Conservation (phyloP, 2,888 invertebrate species). For the Ectemnius cavifrons region DNA sequence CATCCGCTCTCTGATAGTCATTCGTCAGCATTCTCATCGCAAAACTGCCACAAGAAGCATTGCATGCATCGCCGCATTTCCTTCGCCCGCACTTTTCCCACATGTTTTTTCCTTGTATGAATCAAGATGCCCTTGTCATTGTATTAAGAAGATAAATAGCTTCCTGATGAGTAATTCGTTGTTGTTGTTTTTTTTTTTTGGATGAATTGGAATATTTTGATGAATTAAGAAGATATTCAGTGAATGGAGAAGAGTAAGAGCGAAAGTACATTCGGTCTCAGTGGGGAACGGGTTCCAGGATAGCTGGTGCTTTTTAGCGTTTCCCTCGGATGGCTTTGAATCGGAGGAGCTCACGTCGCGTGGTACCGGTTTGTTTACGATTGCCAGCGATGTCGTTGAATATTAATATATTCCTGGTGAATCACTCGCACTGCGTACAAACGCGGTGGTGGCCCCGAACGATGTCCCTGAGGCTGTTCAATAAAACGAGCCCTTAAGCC, state of each 20-base stretch:
- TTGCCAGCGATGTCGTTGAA: slow-evolving; percentile 2
- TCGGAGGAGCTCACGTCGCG: neutral
- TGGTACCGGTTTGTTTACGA: slow-evolving; percentile 10
- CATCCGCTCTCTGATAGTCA: slow-evolving; percentile 58
- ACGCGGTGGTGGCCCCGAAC: neutral
- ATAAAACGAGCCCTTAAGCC: slow-evolving; percentile 18
- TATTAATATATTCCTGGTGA: slow-evolving; percentile 25
- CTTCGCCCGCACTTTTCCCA: slow-evolving; percentile 10
- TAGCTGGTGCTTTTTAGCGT: too few relatives aligned
- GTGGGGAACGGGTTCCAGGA: too few relatives aligned
- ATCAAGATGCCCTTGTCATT: neutral
- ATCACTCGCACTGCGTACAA: slow-evolving; percentile 22
- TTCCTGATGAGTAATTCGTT: neutral
- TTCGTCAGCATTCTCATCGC: slow-evolving; percentile 35
- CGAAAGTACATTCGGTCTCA: neutral
- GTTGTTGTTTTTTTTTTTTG: neutral
- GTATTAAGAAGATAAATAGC: neutral
- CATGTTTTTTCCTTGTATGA: neutral
- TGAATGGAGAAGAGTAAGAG: neutral
- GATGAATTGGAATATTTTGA: neutral
- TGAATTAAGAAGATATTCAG: neutral
- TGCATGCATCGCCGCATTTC: slow-evolving; percentile 1
- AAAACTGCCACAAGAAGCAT: slow-evolving; percentile 22
- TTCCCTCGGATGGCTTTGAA: neutral
- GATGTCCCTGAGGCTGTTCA: slow-evolving; percentile 9